Evolutionary conservation across 2,888 invertebrate genomes (phyloP), one percentile per base, ranked within the genome.

Genomic region (Apotomis betuletana): DNA sequence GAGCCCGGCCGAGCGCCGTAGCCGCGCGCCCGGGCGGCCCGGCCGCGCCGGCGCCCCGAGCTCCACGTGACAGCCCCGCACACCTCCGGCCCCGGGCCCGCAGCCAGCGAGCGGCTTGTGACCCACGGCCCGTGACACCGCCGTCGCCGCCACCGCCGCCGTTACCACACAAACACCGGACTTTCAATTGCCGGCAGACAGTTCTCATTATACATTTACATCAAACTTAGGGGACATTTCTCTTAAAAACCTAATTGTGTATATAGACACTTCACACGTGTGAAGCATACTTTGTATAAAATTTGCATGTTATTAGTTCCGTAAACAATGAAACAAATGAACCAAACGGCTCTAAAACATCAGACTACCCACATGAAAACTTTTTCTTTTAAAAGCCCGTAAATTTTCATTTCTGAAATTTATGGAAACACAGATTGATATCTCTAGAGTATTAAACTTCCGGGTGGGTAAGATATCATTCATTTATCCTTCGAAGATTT

Each of bases 11-110:
- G 80, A 75, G 75, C 75, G 87, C 87, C 86, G 85, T 83, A 86
- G 82, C 83, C 82, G 80, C 80, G 79, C 75, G 82, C 88, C 87
- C 87, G 88, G 89, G 87, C 89, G 88, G 83, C 90, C 90, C 87
- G 90, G 87, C 87, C 91, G 91, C 90, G 92, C 90, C 91, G 91
- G 87, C 87, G 87, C 88, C 80, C 83, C 82, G 83, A 88, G 87
- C 88, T 86, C 85, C 86, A 84, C 90, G 89, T 88, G 89, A 87
- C 87, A 84, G 83, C 81, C 79, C 82, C 79, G 81, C 86, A 81
- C 84, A 87, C 85, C 85, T 85, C 84, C 82, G 76, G 80, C 78
- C 77, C 80, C 77, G 77, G 74, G 79, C 84, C 84, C 77, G 82
- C 81, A 81, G 77, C 80, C 80, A 73, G 79, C 81, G 75, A 79